Percentiles rank a stretch among this genome's conserved stretches.
Evolutionary conservation across 2,113 vertebrate species (phyloP).

Genomic region (Osmerus eperlanus): DNA sequence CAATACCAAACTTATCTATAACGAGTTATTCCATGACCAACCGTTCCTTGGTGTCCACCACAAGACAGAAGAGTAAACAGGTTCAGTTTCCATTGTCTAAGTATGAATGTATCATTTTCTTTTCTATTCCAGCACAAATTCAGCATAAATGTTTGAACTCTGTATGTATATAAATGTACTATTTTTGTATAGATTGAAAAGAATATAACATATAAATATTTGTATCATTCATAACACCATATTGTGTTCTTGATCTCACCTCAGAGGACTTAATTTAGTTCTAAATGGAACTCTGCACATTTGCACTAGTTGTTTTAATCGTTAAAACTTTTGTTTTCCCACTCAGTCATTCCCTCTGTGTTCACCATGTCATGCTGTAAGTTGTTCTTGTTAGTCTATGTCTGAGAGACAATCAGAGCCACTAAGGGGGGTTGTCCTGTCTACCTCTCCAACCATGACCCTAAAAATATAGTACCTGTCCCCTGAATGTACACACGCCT

Average conservation of each 20-base stretch:
- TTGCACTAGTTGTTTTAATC: slow-evolving; percentile 15
- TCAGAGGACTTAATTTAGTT: slow-evolving; percentile 50
- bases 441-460: slow-evolving; percentile 55
- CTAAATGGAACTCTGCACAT: slow-evolving; percentile 57
- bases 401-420: slow-evolving; percentile 62
- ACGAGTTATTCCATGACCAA: no score
- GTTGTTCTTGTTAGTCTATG: no score
- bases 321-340: no score
- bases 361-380: no score
- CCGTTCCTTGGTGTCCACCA: slow-evolving; percentile 9
- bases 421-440: slow-evolving; percentile 45
- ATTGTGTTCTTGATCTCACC: slow-evolving; percentile 44
- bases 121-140: slow-evolving; percentile 60
- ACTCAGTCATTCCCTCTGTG: no score
- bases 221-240: slow-evolving; percentile 57
- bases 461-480: slow-evolving; percentile 61
- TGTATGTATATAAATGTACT: slow-evolving; percentile 66
- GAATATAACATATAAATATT: slow-evolving; percentile 53
- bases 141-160: slow-evolving; percentile 48
- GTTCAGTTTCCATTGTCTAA: slow-evolving; percentile 27
- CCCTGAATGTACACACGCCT: slow-evolving; percentile 66
- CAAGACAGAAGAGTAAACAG: not conserved
- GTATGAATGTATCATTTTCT: slow-evolving; percentile 60
- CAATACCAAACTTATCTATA: no score
- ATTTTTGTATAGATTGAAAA: slow-evolving; percentile 68